Conservation (phyloP, 2,888 invertebrate genomes). For the Eupithecia subfuscata region DNA sequence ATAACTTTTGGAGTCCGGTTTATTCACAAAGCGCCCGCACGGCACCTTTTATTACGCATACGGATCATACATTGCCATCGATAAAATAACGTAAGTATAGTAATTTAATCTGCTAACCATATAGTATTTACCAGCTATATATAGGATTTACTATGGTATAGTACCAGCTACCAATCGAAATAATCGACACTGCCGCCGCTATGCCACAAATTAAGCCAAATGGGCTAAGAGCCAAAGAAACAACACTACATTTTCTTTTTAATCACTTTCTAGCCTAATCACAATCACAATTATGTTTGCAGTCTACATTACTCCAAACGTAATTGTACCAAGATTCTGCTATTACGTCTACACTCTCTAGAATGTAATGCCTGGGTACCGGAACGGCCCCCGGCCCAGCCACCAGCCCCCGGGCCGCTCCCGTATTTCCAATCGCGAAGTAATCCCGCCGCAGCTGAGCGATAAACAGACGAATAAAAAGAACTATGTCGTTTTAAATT, state of each 20-base stretch:
- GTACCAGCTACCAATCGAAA: too few species aligned
- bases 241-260: neutral
- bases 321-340: neutral
- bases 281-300: too few species aligned
- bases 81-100: neutral
- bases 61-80: neutral
- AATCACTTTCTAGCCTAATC: neutral
- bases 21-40: neutral
- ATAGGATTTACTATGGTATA: too few species aligned
- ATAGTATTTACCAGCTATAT: too few species aligned
- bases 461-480: conserved; percentile 41
- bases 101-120: neutral
- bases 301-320: too few species aligned
- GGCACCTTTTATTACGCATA: neutral
- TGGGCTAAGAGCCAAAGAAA: neutral
- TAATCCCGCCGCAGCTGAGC: conserved; percentile 46
- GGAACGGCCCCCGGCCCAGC: neutral
- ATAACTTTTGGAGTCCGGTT: neutral
- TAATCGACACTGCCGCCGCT: neutral
- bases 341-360: neutral
- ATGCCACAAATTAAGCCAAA: neutral
- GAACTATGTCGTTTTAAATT: conserved; percentile 42
- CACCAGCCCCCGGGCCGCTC: neutral
- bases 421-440: conserved; percentile 46
- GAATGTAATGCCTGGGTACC: neutral